A percentile compares a stretch with the other conserved stretches of the same genome.
These are phyloP conservation scores for Rhynchomys soricoides DNA, from an alignment of 2,113 vertebrate genomes.

Conservation along the genomic window DNA sequence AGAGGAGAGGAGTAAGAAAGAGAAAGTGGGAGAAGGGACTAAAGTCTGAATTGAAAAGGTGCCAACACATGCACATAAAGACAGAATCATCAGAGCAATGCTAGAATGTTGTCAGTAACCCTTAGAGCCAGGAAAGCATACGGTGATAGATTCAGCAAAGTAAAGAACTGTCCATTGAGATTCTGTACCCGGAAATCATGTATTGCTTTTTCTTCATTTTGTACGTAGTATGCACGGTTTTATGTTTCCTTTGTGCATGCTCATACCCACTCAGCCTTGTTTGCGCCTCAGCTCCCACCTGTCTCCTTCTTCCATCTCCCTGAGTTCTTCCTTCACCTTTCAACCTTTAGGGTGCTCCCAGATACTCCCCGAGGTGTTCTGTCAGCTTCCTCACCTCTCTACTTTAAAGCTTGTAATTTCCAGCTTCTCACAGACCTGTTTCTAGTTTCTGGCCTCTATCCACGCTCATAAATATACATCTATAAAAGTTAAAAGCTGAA, in stretches of 20 bases:
- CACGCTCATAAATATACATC: background rate
- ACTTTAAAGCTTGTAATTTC: no score
- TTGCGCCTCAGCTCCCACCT: background rate
- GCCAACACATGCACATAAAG: background rate
- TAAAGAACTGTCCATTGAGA: background rate
- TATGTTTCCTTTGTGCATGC: background rate
- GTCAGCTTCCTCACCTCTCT: background rate
- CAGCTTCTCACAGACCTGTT: background rate
- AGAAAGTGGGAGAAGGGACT: background rate
- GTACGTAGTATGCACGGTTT: background rate
- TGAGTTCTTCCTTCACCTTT: background rate
- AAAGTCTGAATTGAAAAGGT: background rate
- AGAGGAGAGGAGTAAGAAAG: fast-evolving
- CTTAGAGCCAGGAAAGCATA: background rate
- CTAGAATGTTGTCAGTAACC: background rate
- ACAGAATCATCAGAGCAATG: background rate
- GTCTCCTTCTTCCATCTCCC: background rate
- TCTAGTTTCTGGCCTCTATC: background rate
- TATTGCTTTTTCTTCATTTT: background rate
- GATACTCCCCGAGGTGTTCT: background rate
- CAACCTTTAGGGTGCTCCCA: no score
- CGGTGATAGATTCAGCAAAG: background rate
- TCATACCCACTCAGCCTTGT: background rate
- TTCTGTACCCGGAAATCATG: background rate
- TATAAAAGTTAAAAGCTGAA: background rate